A percentile compares a stretch with the other conserved stretches of the same genome.
These are phyloP conservation scores for Aleiodes sp. DNA, from an alignment of 1,140 invertebrate genomes.

Conservation along the genomic window DNA sequence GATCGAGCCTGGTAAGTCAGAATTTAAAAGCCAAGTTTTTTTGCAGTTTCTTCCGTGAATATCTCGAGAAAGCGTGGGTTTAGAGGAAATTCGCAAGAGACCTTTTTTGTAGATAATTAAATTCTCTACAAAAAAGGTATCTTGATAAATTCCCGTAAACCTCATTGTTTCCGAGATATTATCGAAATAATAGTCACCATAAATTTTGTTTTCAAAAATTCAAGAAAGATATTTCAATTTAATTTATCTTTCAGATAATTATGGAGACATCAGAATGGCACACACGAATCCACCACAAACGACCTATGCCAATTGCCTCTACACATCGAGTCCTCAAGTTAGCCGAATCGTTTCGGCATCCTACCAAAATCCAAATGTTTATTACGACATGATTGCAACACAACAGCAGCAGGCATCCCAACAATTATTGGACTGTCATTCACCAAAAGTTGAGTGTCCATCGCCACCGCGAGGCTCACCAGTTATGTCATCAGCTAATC, in stretches of 20 bases:
- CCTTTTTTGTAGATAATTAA: too few relatives aligned
- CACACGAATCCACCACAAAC: slow-evolving; percentile 44
- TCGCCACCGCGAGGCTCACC: slow-evolving; percentile 56
- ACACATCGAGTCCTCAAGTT: slow-evolving; percentile 36
- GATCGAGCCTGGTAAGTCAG: slow-evolving; percentile 47
- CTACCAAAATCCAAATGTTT: slow-evolving; percentile 41
- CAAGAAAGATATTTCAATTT: slow-evolving; percentile 46
- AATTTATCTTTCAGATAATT: slow-evolving; percentile 55
- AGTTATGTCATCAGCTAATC: slow-evolving; percentile 47
- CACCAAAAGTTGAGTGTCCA: slow-evolving; percentile 59
- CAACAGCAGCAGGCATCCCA: slow-evolving; percentile 50
- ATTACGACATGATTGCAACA: slow-evolving; percentile 49
- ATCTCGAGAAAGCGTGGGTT: too few relatives aligned
- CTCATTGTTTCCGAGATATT: neutral
- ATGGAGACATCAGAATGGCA: slow-evolving; percentile 51
- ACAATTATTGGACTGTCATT: slow-evolving; percentile 51
- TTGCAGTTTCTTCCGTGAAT: too few relatives aligned
- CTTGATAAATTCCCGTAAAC: neutral
- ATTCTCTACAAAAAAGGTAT: neutral
- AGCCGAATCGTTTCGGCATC: slow-evolving; percentile 40
- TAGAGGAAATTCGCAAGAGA: too few relatives aligned
- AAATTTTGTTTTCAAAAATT: slow-evolving; percentile 55
- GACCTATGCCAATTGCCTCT: slow-evolving; percentile 41
- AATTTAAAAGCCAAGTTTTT: neutral
- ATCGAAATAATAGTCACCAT: neutral